Base-by-base conservation (phyloP, 2,797 vertebrate species). In the Pelodytes ibericus region DNA sequence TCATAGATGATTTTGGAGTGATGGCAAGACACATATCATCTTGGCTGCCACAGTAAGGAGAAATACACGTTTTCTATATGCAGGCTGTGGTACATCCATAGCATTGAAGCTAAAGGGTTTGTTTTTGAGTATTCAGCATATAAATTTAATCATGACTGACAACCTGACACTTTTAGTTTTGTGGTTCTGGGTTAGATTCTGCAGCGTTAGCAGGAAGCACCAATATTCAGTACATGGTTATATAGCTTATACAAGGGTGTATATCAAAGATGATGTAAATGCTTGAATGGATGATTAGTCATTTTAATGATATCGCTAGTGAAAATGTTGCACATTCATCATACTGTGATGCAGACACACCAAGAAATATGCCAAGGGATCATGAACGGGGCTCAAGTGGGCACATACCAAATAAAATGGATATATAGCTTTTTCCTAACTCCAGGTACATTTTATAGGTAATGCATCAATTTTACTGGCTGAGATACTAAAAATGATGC, bases 401-500 rank as follows among this genome's bases (percentile, higher is more conserved):
- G 58, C 75, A 78, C 62, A 8, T 10, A 58, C 53, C 70, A 72
- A 72, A 67, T 78, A 72, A 78, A 77, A 71, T 25, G 72, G 69
- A 72, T 67, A 72, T 67, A 78, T 53, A 61, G 41, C 61, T 33
- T 61, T 78, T 72, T 3, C 56, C 58, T 58, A 58, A 78, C 75
- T 78, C 64, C 75, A 78, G 62, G 70, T 72, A 60, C 33, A 68
- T 78, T 78, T 78, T 78, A 78, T 78, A 68, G 75, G 36, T 51
- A 53, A 62, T 78, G 70, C 62, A 78, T 78, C 69, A 78, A 58
- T 72, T 78, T 78, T 78, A 78, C 29, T 72, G 56, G 57, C 63
- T 72, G 7, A 27, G 30, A 62, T 78, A 78, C 75, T 78, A 78
- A 78, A 77, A 78, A 78, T 78, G 62, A 78, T 72, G 56, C 75